phyloP scores from a whole-genome alignment of 2,888 invertebrate genomes.

The Alcis repandata region DNA sequence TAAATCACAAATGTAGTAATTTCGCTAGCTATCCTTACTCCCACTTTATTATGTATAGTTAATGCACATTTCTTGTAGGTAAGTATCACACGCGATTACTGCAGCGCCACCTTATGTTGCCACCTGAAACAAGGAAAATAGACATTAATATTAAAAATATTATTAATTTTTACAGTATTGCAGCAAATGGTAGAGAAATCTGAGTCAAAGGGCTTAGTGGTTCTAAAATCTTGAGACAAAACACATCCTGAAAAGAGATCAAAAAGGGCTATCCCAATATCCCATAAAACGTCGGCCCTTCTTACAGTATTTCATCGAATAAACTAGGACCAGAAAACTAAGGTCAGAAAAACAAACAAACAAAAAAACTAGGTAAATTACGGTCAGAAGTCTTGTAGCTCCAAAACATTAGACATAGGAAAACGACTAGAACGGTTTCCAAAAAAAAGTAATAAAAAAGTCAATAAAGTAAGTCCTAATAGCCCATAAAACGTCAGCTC shows the following conservation, averaged over 20 bases:
- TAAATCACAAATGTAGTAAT: constrained; percentile 79
- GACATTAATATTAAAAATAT: constrained; percentile 30
- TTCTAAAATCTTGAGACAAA: neutral
- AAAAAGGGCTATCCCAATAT: too few relatives aligned
- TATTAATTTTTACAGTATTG: neutral
- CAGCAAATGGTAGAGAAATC: neutral
- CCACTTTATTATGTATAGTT: constrained; percentile 64
- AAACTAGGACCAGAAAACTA: too few relatives aligned
- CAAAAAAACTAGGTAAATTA: too few relatives aligned
- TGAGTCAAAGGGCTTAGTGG: neutral
- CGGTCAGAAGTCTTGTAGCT: too few relatives aligned
- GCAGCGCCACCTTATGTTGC: constrained; percentile 51
- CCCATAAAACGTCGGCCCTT: too few relatives aligned
- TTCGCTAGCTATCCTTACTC: constrained; percentile 79
- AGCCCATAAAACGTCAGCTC: too few relatives aligned
- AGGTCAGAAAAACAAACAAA: too few relatives aligned
- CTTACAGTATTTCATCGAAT: too few relatives aligned
- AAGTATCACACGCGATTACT: constrained; percentile 71
- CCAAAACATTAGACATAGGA: too few relatives aligned
- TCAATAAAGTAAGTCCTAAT: too few relatives aligned
- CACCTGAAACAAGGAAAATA: constrained; percentile 71
- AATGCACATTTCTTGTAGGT: constrained; percentile 63
- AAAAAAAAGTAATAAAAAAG: too few relatives aligned
- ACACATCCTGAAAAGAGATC: neutral
- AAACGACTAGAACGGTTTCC: too few relatives aligned